Percentiles rank a stretch among this genome's conserved stretches.
These are phyloP conservation scores for Tamias sibiricus DNA, from an alignment of 2,113 vertebrate genomes.

Conservation along the genomic window DNA sequence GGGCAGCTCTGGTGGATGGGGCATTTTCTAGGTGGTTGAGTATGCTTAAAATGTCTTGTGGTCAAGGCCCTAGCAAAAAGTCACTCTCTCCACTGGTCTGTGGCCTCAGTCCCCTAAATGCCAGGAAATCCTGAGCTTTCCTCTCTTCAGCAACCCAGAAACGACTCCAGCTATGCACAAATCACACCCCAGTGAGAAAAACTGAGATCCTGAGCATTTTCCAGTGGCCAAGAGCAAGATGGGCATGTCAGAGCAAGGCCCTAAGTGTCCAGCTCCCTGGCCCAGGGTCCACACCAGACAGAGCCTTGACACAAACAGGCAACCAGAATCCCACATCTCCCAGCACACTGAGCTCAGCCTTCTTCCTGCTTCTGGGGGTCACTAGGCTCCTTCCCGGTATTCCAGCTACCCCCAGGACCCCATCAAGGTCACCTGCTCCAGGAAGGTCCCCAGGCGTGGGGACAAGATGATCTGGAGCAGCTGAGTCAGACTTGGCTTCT, in stretches of 20 bases:
- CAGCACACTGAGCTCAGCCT: background rate
- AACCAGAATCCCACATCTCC: background rate
- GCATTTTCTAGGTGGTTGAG: background rate
- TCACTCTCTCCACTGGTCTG: background rate
- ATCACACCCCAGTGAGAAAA: background rate
- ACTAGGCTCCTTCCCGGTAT: background rate
- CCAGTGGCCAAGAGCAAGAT: background rate
- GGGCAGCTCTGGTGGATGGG: background rate
- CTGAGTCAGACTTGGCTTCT: background rate
- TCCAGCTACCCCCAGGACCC: background rate
- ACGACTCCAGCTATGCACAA: background rate
- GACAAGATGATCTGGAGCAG: background rate
- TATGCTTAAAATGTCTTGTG: background rate
- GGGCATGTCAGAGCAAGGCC: background rate
- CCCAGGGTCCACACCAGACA: too few relatives aligned
- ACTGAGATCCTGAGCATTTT: background rate
- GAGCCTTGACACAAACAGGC: background rate
- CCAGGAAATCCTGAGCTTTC: background rate
- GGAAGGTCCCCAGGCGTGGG: background rate
- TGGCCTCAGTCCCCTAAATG: background rate
- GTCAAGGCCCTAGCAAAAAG: background rate
- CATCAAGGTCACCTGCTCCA: background rate
- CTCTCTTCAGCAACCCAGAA: background rate
- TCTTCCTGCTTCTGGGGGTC: background rate
- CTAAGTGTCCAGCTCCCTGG: too few relatives aligned